phyloP scores from a whole-genome alignment of 2,888 invertebrate genomes.

The Oscheius myriophilus region DNA sequence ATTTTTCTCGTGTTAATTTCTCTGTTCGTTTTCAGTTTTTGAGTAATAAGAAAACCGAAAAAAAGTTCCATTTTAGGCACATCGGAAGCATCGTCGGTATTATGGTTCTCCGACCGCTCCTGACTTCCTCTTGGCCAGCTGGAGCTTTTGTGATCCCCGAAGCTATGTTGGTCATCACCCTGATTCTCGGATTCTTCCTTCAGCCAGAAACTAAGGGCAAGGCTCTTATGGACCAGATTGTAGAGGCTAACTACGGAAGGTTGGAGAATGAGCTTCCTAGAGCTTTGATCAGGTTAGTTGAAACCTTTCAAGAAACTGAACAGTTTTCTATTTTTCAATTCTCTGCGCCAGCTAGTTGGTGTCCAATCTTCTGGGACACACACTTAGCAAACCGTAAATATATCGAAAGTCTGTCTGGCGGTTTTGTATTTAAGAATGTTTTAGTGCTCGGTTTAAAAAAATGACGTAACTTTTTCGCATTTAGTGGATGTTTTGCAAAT shows the following conservation, averaged over 20 bases:
- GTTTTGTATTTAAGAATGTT: too few species aligned
- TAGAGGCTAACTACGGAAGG: conserved; percentile 61
- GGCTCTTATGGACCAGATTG: conserved; percentile 66
- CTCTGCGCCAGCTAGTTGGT: too few species aligned
- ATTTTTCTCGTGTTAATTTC: too few species aligned
- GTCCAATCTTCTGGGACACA: too few species aligned
- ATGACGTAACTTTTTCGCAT: too few species aligned
- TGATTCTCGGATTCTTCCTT: conserved; percentile 61
- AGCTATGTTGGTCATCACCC: conserved; percentile 55
- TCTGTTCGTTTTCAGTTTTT: too few species aligned
- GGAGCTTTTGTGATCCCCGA: conserved; percentile 63
- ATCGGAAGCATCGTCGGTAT: conserved; percentile 62
- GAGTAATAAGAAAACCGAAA: too few species aligned
- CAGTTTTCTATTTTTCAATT: too few species aligned
- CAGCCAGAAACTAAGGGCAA: conserved; percentile 64
- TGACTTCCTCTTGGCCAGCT: conserved; percentile 48
- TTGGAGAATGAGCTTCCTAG: conserved; percentile 60
- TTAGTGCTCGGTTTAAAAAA: too few species aligned
- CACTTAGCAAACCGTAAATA: too few species aligned
- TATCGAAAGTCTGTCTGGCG: too few species aligned
- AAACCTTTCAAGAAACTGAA: neutral
- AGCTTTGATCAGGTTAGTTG: conserved; percentile 55
- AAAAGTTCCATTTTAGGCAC: conserved; percentile 49
- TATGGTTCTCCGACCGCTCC: conserved; percentile 57
- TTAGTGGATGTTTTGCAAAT: too few species aligned